Conservation (phyloP, 2,113 vertebrate species). For the Emberiza fucata region DNA sequence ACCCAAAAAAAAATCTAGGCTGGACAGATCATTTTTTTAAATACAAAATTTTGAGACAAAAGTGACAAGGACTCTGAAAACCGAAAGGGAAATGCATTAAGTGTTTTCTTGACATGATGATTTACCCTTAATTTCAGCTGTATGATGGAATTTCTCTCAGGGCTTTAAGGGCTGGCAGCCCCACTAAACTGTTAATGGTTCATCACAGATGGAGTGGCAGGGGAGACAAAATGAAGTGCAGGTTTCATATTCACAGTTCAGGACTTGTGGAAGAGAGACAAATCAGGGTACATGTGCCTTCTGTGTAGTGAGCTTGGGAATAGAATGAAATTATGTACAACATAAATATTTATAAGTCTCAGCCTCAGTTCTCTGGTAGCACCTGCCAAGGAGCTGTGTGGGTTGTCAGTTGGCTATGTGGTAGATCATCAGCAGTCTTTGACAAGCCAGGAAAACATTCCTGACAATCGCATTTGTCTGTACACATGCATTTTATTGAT, state of each 20-base stretch:
- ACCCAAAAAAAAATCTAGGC: background rate
- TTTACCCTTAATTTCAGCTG: background rate
- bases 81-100: background rate
- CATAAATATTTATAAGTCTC: constrained; percentile 27
- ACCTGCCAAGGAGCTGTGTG: background rate
- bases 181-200: background rate
- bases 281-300: background rate
- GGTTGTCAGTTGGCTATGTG: background rate
- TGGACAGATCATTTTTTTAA: background rate
- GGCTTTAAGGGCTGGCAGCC: background rate
- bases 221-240: background rate
- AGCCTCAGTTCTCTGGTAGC: background rate
- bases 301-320: background rate
- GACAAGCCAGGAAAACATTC: background rate
- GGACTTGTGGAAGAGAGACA: background rate
- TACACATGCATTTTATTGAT: background rate
- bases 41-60: background rate
- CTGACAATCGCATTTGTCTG: background rate
- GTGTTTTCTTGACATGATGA: background rate
- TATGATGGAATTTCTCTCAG: background rate
- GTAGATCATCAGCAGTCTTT: background rate
- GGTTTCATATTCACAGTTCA: constrained; percentile 12
- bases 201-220: constrained; percentile 5
- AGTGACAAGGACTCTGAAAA: background rate
- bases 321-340: background rate